phyloP scores from a whole-genome alignment of 2,797 vertebrate genomes.

The Enteromius viviparus region DNA sequence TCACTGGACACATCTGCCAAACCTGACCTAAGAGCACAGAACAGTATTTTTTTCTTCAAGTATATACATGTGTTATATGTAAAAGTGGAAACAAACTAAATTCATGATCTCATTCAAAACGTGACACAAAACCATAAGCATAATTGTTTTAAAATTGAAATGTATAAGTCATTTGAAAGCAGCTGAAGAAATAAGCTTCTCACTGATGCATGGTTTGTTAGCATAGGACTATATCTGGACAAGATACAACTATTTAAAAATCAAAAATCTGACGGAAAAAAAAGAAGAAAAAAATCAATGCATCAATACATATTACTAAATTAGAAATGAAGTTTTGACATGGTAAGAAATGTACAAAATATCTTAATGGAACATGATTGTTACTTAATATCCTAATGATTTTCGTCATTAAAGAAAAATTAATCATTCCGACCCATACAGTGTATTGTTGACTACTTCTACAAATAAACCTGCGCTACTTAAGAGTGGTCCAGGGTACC shows the following conservation, averaged over 20 bases:
- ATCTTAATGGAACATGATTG: not conserved
- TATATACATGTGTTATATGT: not conserved
- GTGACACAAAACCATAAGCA: not conserved
- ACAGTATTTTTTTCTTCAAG: not conserved
- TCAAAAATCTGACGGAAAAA: too few species aligned
- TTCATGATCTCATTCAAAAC: not conserved
- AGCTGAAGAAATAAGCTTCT: not conserved
- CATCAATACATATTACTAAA: not conserved
- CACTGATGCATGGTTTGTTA: not conserved
- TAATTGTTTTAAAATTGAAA: too few species aligned
- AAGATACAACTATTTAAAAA: not conserved
- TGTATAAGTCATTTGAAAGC: too few species aligned
- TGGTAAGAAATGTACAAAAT: not conserved
- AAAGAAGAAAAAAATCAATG: too few species aligned
- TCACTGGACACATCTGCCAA: conserved; percentile 80
- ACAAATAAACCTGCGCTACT: not conserved
- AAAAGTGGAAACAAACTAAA: not conserved
- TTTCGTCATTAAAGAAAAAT: not conserved
- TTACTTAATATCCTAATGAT: not conserved
- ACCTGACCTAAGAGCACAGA: conserved; percentile 73
- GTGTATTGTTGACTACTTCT: not conserved
- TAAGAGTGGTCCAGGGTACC: not conserved
- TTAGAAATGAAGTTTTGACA: not conserved
- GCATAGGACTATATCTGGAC: not conserved
- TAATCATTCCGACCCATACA: not conserved